These are phyloP conservation scores for Malurus leucopterus DNA, from an alignment of 2,797 vertebrate species.

Conservation along the genomic window DNA sequence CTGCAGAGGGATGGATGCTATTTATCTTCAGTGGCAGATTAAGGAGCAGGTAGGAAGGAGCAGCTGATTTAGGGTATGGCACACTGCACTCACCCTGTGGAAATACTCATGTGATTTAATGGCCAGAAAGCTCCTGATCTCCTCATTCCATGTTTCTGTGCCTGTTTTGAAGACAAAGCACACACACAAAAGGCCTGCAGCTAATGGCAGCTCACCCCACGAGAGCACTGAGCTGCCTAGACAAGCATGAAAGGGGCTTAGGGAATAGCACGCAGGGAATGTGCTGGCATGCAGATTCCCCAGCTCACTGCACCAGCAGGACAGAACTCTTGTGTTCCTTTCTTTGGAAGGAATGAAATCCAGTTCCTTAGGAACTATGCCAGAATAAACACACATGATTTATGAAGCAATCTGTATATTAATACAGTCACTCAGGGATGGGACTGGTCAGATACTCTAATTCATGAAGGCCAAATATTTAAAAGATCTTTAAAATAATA, in stretches of 20 bases:
- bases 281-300: conserved; percentile 4
- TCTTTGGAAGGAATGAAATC: conserved; percentile 3
- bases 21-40: background rate
- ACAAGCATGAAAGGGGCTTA: background rate
- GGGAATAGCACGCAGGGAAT: background rate
- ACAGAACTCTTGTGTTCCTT: background rate
- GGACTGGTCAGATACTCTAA: background rate
- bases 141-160: background rate
- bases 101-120: background rate
- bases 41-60: background rate
- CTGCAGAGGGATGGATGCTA: background rate
- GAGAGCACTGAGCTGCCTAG: background rate
- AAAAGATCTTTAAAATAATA: background rate
- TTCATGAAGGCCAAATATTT: background rate
- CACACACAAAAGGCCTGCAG: background rate
- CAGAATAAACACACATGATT: conserved; percentile 39
- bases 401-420: background rate
- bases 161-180: background rate
- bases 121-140: background rate
- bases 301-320: background rate
- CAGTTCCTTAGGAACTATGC: conserved; percentile 10
- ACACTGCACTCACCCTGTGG: background rate
- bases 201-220: background rate
- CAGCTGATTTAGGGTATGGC: background rate
- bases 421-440: background rate